Conservation (phyloP, 92 coral and sea anemone genomes). For the Heliopora coerulea region DNA sequence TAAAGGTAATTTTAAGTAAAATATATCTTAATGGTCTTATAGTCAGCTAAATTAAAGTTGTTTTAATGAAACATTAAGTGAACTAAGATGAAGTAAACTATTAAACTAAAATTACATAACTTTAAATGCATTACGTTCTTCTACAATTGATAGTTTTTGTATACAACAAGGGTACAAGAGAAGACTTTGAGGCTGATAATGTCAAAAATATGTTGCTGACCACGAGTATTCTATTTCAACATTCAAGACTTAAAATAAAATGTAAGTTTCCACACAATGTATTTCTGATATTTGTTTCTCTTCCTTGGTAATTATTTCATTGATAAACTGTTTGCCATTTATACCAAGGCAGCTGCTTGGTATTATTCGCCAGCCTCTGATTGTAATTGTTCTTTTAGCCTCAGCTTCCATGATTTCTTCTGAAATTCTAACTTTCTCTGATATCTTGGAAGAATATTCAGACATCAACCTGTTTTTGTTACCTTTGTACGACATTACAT, state of each 20-base stretch:
- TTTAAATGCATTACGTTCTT: background rate
- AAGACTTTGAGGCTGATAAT: constrained; percentile 81
- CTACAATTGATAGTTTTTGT: constrained; percentile 67
- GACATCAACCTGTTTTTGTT: constrained; percentile 33
- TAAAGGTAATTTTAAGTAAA: too few species aligned
- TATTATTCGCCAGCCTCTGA: too few species aligned
- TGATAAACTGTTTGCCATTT: too few species aligned
- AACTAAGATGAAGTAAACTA: too few species aligned
- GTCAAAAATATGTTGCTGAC: constrained; percentile 69
- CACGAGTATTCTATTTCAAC: constrained; percentile 74
- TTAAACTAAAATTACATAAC: background rate
- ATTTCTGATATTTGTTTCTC: too few species aligned
- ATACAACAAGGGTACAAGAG: constrained; percentile 89
- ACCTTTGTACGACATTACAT: constrained; percentile 10
- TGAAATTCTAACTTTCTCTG: constrained; percentile 15
- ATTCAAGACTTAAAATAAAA: constrained; percentile 78
- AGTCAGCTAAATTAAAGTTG: too few species aligned
- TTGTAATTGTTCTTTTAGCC: constrained; percentile 3
- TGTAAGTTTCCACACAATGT: constrained; percentile 74
- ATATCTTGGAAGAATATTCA: constrained; percentile 15
- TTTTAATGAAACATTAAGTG: too few species aligned
- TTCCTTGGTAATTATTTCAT: too few species aligned
- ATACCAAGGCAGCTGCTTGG: too few species aligned
- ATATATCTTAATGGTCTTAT: background rate
- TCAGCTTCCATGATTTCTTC: constrained; percentile 6